Base-by-base conservation (phyloP, 2,888 invertebrate species). In the Bruchidius siliquastri region DNA sequence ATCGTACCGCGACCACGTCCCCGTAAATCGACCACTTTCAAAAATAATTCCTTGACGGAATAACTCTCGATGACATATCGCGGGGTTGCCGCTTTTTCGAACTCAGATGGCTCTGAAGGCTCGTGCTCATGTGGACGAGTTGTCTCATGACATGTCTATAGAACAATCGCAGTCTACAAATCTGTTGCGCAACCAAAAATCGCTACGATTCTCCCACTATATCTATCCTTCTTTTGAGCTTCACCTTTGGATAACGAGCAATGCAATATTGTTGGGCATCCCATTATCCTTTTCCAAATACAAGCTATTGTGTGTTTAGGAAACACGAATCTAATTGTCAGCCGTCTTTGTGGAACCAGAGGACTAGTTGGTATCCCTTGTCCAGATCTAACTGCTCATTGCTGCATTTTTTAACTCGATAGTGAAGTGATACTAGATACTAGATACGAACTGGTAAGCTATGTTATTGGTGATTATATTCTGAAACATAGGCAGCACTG, bases 251-350 rank as follows among this genome's bases (percentile, higher is more conserved):
- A 49, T 49, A 49, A 49, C 18, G 49, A 49, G 49, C 49, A 4
- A 8, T 49, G 49, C 26, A 49, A 13, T 49, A 13, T 72, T 13
- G 49, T 26, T 49, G 49, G 49, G 3, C 49, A 49, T 71, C 67
- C 78, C 77, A 78, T 78, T 78, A 78, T 78, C 75, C 66, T 75
- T 77, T 77, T 71, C 77, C 77, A 75, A 77, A 77, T 75, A 79
- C 79, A 79, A 74, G 76, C 77, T 76, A 79, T 77, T 77, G 79
- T 49, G 1, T 76, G 74, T 70, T 67, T 76, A 21, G 73, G 70
- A 75, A 77, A 76, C 77, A 76, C 69, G 79, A 74, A 73, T 79
- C 77, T 77, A 77, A 79, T 77, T 79, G 79, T 79, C 79, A 79
- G 79, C 68, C 74, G 74, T 18, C 22, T n/a, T n/a, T n/a, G n/a